Percentiles rank a stretch among this genome's conserved stretches.
These are phyloP conservation scores for Tenthredo scrophulariae DNA, from an alignment of 2,888 invertebrate species.

Conservation along the genomic window DNA sequence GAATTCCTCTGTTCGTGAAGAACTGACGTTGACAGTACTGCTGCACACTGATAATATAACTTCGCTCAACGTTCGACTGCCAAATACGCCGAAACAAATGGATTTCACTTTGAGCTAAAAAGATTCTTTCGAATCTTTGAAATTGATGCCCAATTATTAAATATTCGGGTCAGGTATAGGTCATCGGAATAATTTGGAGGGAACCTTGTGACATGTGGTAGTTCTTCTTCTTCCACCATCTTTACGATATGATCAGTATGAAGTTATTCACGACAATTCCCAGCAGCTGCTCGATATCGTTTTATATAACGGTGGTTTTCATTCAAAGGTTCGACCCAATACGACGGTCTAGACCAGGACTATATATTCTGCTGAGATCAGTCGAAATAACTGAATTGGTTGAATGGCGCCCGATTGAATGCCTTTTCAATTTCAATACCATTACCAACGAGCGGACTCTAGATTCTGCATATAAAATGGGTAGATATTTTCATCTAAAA, in stretches of 20 bases:
- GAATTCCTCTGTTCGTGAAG: background rate
- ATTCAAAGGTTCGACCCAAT: constrained; percentile 25
- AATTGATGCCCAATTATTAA: background rate
- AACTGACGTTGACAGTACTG: background rate
- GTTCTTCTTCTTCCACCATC: background rate
- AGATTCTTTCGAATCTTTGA: background rate
- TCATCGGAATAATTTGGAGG: background rate
- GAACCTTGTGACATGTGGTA: background rate
- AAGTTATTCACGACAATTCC: background rate
- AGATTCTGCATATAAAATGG: background rate
- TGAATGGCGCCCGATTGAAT: background rate
- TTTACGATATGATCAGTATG: background rate
- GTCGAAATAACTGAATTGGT: background rate
- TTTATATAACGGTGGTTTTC: background rate
- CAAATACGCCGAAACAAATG: background rate
- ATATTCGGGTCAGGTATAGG: background rate
- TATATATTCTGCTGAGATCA: background rate
- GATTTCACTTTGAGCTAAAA: background rate
- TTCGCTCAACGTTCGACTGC: background rate
- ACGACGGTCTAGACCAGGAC: constrained; percentile 5
- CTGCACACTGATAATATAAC: background rate
- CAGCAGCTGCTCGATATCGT: constrained; percentile 19
- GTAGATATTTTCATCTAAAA: background rate
- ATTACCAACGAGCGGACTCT: background rate
- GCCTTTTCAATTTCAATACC: constrained; percentile 1